Evolutionary conservation across 92 coral and sea anemone species (phyloP), one percentile per base, ranked within the genome.

Genomic region (Palythoa caribaeorum): DNA sequence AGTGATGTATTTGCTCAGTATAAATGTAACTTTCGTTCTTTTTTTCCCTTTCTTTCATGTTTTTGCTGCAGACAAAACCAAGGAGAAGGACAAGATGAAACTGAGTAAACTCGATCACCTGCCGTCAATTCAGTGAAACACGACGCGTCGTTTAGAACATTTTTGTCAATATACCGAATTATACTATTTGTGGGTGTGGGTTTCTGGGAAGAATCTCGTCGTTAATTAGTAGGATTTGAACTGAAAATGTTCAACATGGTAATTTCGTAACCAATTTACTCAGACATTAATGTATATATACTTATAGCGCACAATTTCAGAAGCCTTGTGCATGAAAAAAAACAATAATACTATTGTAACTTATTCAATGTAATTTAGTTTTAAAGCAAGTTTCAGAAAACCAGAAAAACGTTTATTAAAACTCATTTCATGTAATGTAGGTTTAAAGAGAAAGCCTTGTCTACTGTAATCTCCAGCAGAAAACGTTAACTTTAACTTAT

Each of bases 41-140:
- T 44, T 21, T 6, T 38, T 40, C 52, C 44, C 71, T 28, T 28
- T 28, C 28, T 28, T 28, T 28, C 28, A 28, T 28, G 28, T n/a
- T 89, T 72, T 66, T 65, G 7, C 78, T 88, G 59, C 92, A 96
- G 98, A 96, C 20, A 96, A 92, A 83, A 86, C 60, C 10, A 87
- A 93, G 65, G 95, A 90, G 83, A 96, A 94, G 70, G 94, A 92
- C 71, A 96, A 96, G 83, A 54, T 92, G 90, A 96, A 94, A 68
- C 93, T 71, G 63, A 95, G 96, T 88, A 96, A 94, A 84, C 92
- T 94, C 69, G 98, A 94, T 60, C 98, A 96, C 77, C 78, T 96
- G 70, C 98, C 98, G 19, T 96, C 98, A 44, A 96, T 96, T 70
- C 92, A 92, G 86, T 81, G 59, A 81, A 81, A 50, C 75, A 21